Conservation (phyloP, 2,888 invertebrate species). For the Lasioglossum pauxillum region DNA sequence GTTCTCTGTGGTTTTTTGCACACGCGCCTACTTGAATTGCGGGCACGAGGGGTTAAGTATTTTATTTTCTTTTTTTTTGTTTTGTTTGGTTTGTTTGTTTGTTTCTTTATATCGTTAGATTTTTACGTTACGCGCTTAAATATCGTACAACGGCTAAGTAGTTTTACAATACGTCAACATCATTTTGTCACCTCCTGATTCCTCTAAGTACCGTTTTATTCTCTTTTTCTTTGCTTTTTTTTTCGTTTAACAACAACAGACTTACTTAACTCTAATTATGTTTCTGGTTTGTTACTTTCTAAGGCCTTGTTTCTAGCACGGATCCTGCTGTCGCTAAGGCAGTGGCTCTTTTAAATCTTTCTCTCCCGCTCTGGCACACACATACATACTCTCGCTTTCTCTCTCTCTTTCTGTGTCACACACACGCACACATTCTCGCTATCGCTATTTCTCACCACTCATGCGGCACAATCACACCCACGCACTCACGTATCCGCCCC, state of each 20-base stretch:
- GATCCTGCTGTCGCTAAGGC: slow-evolving; percentile 77
- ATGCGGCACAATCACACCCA: slow-evolving; percentile 15
- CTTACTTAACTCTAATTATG: slow-evolving; percentile 79
- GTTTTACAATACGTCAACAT: slow-evolving; percentile 69
- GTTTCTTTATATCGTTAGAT: slow-evolving; percentile 5
- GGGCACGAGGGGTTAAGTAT: slow-evolving; percentile 69
- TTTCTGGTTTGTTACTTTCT: slow-evolving; percentile 80
- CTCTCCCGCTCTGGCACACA: slow-evolving; percentile 22
- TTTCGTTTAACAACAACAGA: slow-evolving; percentile 77
- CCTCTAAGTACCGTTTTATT: slow-evolving; percentile 55
- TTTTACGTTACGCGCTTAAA: slow-evolving; percentile 63
- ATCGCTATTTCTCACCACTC: slow-evolving; percentile 12
- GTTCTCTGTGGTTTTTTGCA: slow-evolving; percentile 15
- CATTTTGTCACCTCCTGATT: slow-evolving; percentile 52
- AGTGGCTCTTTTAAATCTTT: slow-evolving; percentile 72
- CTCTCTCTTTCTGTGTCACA: slow-evolving; percentile 5
- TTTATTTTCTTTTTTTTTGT: slow-evolving; percentile 19
- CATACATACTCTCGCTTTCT: slow-evolving; percentile 15
- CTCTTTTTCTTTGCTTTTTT: slow-evolving; percentile 50
- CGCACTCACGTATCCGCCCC: slow-evolving; percentile 20
- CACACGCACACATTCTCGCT: slow-evolving; percentile 9
- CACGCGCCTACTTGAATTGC: slow-evolving; percentile 68
- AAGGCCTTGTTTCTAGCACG: slow-evolving; percentile 77
- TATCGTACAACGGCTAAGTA: slow-evolving; percentile 68
- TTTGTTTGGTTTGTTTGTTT: background rate